Evolutionary conservation across 1,140 invertebrate species (phyloP).

Genomic region (Conus betulinus): DNA sequence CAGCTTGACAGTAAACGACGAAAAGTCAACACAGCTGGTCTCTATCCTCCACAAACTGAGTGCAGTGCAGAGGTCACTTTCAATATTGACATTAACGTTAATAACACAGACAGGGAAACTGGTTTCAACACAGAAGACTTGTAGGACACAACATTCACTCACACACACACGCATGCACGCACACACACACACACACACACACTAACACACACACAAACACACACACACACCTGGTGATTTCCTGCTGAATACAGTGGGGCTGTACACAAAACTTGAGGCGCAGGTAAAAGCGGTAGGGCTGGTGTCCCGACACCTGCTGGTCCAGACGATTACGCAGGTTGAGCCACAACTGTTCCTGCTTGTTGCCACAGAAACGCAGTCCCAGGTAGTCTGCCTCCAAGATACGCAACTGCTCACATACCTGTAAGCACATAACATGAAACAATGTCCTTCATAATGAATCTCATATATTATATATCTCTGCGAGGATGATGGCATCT

Average conservation of each 20-base stretch:
- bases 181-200: too few relatives aligned
- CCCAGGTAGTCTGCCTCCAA: constrained; percentile 93
- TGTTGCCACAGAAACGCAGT: constrained; percentile 82
- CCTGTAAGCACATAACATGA: constrained; percentile 78
- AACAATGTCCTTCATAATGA: constrained; percentile 24
- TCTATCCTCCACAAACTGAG: too few relatives aligned
- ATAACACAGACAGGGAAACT: too few relatives aligned
- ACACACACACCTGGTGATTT: constrained; percentile 83
- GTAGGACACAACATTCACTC: too few relatives aligned
- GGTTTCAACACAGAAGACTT: too few relatives aligned
- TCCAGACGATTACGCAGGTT: constrained; percentile 89
- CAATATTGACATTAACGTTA: too few relatives aligned
- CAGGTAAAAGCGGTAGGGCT: constrained; percentile 81
- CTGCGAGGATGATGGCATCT: too few relatives aligned
- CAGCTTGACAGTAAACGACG: too few relatives aligned
- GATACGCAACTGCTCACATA: constrained; percentile 87
- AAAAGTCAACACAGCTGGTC: too few relatives aligned
- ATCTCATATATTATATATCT: neutral
- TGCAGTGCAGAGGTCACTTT: too few relatives aligned
- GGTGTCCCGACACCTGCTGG: constrained; percentile 79
- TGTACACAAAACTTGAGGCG: constrained; percentile 93
- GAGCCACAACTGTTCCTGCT: constrained; percentile 87
- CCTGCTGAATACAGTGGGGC: constrained; percentile 89
- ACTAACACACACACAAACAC: too few relatives aligned
- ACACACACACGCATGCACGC: too few relatives aligned